phyloP scores from a whole-genome alignment of 53 echinoderm and acorn worm species.

The Mesocentrotus franciscanus region DNA sequence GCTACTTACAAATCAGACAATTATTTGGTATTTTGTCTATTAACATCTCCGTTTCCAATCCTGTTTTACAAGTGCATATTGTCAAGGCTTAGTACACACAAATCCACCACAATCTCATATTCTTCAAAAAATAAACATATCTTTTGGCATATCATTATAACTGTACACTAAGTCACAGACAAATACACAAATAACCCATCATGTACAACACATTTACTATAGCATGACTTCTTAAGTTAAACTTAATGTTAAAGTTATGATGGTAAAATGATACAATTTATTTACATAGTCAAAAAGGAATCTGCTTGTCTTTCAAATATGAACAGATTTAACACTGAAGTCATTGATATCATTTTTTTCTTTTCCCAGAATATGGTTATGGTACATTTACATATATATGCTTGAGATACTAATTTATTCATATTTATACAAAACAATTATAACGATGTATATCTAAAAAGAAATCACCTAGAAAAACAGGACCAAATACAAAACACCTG shows the following conservation, averaged over 20 bases:
- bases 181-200: slow-evolving; percentile 25
- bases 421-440: not conserved
- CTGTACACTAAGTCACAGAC: slow-evolving; percentile 37
- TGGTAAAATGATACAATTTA: not conserved
- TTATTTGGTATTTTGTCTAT: slow-evolving; percentile 32
- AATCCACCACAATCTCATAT: slow-evolving; percentile 8
- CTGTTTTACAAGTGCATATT: slow-evolving; percentile 47
- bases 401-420: not conserved
- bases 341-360: not conserved
- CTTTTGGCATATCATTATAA: slow-evolving; percentile 40
- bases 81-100: slow-evolving; percentile 49
- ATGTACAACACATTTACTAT: not conserved
- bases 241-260: not conserved
- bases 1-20: slow-evolving; percentile 2
- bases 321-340: not conserved
- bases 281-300: slow-evolving; percentile 40
- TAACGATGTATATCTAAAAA: not conserved
- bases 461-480: not conserved
- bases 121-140: slow-evolving; percentile 43
- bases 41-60: not conserved
- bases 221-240: not conserved
- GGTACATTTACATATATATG: not conserved
- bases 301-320: not conserved
- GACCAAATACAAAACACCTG: not conserved
- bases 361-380: not conserved